Conservation (phyloP, 2,797 vertebrate species). For the Oryzias sinensis region DNA sequence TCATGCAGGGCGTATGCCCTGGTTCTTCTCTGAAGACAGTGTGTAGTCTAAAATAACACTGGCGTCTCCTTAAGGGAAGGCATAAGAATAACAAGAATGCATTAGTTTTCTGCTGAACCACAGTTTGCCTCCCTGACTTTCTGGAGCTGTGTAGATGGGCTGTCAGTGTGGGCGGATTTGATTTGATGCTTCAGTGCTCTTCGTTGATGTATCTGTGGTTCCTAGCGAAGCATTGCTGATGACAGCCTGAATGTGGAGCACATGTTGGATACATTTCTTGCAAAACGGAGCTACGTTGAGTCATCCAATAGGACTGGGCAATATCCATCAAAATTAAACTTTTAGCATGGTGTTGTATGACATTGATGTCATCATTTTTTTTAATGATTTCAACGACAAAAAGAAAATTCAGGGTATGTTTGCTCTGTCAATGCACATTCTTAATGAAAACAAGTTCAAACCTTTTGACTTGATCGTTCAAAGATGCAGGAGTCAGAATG, state of each 20-base stretch:
- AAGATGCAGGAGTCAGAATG: too few relatives aligned
- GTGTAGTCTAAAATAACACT: conserved; percentile 48
- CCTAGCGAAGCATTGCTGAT: conserved; percentile 38
- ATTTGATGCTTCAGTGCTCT: conserved; percentile 36
- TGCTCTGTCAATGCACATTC: too few relatives aligned
- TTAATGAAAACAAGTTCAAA: too few relatives aligned
- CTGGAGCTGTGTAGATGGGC: conserved; percentile 10
- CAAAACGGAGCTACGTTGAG: not conserved
- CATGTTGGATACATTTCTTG: not conserved
- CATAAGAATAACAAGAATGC: conserved; percentile 33
- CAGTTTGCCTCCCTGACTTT: conserved; percentile 26
- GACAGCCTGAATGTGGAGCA: conserved; percentile 24
- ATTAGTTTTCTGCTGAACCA: conserved; percentile 10
- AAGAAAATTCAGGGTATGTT: too few relatives aligned
- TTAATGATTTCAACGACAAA: too few relatives aligned
- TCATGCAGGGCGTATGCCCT: conserved; percentile 40
- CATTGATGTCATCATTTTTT: too few relatives aligned
- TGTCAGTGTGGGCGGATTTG: conserved; percentile 41
- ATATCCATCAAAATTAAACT: too few relatives aligned
- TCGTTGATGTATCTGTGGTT: conserved; percentile 38
- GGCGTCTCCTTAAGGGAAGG: conserved; percentile 37
- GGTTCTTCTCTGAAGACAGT: conserved; percentile 47
- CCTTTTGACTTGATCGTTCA: too few relatives aligned
- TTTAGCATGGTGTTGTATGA: too few relatives aligned
- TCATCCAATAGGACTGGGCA: too few relatives aligned